Evolutionary conservation across 1,140 invertebrate species (phyloP), one percentile per base, ranked within the genome.

Genomic region (Brachionus paranguensis): DNA sequence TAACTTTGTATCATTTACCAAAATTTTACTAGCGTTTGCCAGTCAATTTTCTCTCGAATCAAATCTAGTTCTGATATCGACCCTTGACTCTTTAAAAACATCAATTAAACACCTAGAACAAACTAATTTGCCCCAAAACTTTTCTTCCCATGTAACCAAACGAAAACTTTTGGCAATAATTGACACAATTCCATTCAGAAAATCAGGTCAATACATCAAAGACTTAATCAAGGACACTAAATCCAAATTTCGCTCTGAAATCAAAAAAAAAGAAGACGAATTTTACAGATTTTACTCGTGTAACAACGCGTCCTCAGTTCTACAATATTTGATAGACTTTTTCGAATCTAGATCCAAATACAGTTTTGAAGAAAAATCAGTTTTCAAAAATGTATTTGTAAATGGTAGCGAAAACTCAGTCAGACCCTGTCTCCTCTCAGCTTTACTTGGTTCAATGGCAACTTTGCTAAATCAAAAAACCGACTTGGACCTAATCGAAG

Each of bases 331-430:
- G 17, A 72, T 17, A 17, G 37, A 72, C 1, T 20, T 72, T 41
- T 72, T 43, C 3, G 33, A 72, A 43, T 41, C 29, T 0, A 72
- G 68, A 72, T n/a, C 14, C 7, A 17, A 43, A 12, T 72, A 41
- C 33, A 72, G 33, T 72, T 72, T 45, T 72, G 29, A 41, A 12
- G 68, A 72, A 43, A 72, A 72, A 72, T 45, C 37, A 72, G 68
- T 72, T 43, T 72, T 72, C 5, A 72, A 72, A 43, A 72, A 72
- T 72, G 4, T 41, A 0, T 72, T 72, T 43, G 68, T 72, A n/a
- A 72, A 72, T 43, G 68, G 68, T 6, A 43, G 14, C 7, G 68
- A 20, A 20, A 20, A 20, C 37, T 72, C 68, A 43, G 11, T 14
- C 12, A 68, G 24, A 2, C 14, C 33, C 33, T 10, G 12, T 20